phyloP scores from a whole-genome alignment of 2,888 invertebrate species.

The Lithophane socia region DNA sequence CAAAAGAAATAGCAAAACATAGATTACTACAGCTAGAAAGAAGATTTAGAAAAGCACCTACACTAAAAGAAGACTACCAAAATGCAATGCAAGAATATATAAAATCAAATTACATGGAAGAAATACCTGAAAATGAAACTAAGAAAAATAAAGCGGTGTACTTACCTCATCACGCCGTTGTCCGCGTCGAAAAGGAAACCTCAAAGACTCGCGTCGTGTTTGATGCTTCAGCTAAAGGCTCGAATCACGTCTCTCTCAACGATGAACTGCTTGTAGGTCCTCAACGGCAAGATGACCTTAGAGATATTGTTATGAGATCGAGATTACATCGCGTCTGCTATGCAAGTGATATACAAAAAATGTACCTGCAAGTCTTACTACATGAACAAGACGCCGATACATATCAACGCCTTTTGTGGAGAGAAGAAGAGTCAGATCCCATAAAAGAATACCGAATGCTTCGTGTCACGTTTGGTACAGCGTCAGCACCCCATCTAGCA shows the following conservation, averaged over 20 bases:
- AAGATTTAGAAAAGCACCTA: background rate
- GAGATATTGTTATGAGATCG: constrained; percentile 64
- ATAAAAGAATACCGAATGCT: constrained; percentile 19
- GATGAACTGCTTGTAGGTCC: constrained; percentile 63
- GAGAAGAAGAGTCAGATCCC: background rate
- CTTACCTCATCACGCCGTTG: background rate
- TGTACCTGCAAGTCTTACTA: constrained; percentile 62
- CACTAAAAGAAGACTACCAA: background rate
- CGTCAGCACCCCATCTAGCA: constrained; percentile 23
- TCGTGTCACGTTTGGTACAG: constrained; percentile 23
- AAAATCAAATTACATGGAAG: background rate
- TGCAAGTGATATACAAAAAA: constrained; percentile 64
- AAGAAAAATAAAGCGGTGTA: background rate
- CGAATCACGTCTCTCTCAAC: constrained; percentile 56
- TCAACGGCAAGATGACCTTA: constrained; percentile 58
- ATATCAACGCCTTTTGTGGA: constrained; percentile 24
- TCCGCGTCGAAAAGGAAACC: constrained; percentile 20
- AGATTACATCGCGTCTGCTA: constrained; percentile 60
- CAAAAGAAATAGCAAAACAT: background rate
- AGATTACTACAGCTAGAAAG: background rate
- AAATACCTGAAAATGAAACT: background rate
- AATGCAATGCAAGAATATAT: background rate
- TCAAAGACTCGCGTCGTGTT: constrained; percentile 49
- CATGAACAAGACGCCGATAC: constrained; percentile 4
- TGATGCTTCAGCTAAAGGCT: constrained; percentile 33